A percentile compares a stretch with the other conserved stretches of the same genome.
Evolutionary conservation across 2,113 vertebrate species (phyloP).

Genomic region (Mixornis gularis): DNA sequence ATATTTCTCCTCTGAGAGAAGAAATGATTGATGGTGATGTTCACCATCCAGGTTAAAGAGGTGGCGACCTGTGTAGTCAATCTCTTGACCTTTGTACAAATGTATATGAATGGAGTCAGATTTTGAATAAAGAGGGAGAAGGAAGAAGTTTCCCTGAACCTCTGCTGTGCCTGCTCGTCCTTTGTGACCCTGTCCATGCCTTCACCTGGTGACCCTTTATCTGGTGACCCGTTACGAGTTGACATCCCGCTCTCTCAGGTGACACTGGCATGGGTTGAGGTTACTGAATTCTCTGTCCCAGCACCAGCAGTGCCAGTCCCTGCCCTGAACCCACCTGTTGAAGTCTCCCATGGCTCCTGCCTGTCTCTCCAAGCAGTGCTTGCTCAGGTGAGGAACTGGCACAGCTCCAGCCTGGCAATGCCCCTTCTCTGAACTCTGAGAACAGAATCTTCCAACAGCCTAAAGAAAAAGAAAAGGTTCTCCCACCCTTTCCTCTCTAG

Average conservation of each 20-base stretch:
- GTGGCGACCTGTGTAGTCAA: too few species aligned
- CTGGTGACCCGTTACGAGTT: too few species aligned
- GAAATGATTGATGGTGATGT: too few species aligned
- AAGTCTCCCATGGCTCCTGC: not conserved
- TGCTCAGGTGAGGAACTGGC: not conserved
- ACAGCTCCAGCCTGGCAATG: not conserved
- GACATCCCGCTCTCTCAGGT: not conserved
- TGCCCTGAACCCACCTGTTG: not conserved
- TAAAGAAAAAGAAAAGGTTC: not conserved
- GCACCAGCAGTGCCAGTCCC: not conserved
- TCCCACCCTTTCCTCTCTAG: not conserved
- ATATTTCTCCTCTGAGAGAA: too few species aligned
- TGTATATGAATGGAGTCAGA: too few species aligned
- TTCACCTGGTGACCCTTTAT: too few species aligned
- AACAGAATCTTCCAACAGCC: not conserved
- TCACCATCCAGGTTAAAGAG: too few species aligned
- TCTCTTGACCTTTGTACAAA: too few species aligned
- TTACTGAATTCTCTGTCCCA: not conserved
- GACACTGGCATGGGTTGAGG: not conserved
- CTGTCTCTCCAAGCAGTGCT: not conserved
- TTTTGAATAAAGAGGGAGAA: too few species aligned
- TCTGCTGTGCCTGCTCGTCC: too few species aligned
- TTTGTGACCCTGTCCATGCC: too few species aligned
- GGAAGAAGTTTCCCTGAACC: too few species aligned
- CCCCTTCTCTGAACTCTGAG: not conserved